Evolutionary conservation across 2,888 invertebrate genomes (phyloP), one percentile per base, ranked within the genome.

Genomic region (Bhutanitis thaidina): DNA sequence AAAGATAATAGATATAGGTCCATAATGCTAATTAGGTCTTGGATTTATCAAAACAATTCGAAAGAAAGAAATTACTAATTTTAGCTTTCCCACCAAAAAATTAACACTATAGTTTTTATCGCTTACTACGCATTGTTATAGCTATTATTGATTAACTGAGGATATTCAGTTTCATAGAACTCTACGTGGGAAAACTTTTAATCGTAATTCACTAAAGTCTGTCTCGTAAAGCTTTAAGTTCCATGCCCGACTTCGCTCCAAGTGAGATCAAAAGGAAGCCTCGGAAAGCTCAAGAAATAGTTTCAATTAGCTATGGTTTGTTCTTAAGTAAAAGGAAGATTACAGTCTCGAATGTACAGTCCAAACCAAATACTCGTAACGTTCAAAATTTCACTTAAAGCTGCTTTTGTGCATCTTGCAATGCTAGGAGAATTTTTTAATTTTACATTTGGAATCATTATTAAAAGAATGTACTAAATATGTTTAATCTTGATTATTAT

Each of bases 281-380:
- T 54, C 50, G 48, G 55, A 66, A 67, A 59, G 56, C 65, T 65
- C 58, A 49, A 54, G 64, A 65, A 74, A 72, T 71, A 74, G 74
- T 71, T 77, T 73, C 67, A 70, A 76, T 77, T 72, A 71, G 60
- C 53, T 51, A 56, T 53, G 56, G 64, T 61, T 67, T 65, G 61
- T 64, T 63, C 59, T 49, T 54, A 50, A 45, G 46, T 57, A 55
- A 25, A 62, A 60, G 51, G 52, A 58, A 64, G 60, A 64, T 67
- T 59, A 55, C 53, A 37, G 53, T 47, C 44, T 58, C 51, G 39
- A 59, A 13, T 43, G 38, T 46, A 13, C 32, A 46, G 38, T 36
- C 44, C 43, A 35, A 49, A 50, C 40, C 13, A 14, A 34, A 50
- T 44, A 29, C 15, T 29, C 12, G 34, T 34, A 38, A 44, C 30